phyloP scores from a whole-genome alignment of 92 coral and sea anemone species.

The Porites divaricata region DNA sequence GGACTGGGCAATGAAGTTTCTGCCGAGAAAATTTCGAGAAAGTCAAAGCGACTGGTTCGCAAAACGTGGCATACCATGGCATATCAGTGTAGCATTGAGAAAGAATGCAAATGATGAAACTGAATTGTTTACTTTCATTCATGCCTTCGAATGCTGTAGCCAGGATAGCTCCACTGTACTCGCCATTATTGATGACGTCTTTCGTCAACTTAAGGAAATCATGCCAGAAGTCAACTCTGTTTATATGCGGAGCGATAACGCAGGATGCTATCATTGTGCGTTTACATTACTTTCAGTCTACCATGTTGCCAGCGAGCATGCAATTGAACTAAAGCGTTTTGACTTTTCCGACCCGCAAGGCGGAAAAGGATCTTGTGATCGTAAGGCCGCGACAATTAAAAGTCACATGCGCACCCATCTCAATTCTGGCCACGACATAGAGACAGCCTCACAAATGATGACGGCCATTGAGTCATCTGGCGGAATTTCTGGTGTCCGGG shows the following conservation, averaged over 20 bases:
- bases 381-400: constrained; percentile 58
- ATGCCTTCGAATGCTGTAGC: constrained; percentile 36
- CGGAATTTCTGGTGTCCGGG: constrained; percentile 44
- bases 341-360: constrained; percentile 73
- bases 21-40: not conserved
- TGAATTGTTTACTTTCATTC: constrained; percentile 50
- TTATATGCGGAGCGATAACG: constrained; percentile 46
- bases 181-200: constrained; percentile 45
- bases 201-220: constrained; percentile 20
- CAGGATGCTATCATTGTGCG: constrained; percentile 53
- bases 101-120: constrained; percentile 18
- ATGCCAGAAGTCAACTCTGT: constrained; percentile 41
- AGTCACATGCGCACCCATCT: constrained; percentile 38
- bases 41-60: not conserved
- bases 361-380: constrained; percentile 70
- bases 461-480: constrained; percentile 44
- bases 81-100: constrained; percentile 33
- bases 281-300: constrained; percentile 16
- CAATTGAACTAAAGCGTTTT: constrained; percentile 11
- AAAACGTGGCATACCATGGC: constrained; percentile 30
- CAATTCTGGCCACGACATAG: constrained; percentile 53
- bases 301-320: constrained; percentile 25
- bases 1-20: too few species aligned
- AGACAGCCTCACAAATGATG: constrained; percentile 47
- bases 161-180: constrained; percentile 51